Evolutionary conservation across 2,113 vertebrate genomes (phyloP).

Genomic region (Neofelis nebulosa): DNA sequence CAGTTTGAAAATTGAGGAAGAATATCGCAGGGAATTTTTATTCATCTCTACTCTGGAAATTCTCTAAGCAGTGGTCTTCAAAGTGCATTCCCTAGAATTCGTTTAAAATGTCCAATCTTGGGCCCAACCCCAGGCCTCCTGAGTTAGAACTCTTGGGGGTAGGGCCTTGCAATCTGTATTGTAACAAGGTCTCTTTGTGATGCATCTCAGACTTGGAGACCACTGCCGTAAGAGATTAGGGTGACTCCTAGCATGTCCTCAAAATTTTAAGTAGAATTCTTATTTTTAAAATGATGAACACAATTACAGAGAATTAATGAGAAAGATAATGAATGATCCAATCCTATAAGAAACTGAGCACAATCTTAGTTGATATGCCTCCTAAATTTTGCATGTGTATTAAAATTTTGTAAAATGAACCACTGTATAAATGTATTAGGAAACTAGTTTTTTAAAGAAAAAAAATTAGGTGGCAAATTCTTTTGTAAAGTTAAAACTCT

Average conservation of each 20-base stretch:
- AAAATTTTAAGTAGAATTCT: constrained; percentile 41
- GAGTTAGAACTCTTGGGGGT: neutral
- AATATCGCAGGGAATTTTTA: neutral
- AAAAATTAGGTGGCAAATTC: constrained; percentile 63
- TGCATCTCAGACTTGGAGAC: neutral
- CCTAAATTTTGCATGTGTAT: constrained; percentile 62
- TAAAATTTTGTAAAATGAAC: constrained; percentile 62
- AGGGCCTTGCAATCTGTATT: neutral
- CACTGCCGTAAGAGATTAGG: neutral
- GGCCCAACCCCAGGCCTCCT: neutral
- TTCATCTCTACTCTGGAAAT: neutral
- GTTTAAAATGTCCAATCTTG: neutral
- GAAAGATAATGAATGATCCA: constrained; percentile 44
- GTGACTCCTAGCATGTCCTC: neutral
- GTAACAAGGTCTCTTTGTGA: neutral
- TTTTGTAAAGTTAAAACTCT: constrained; percentile 74
- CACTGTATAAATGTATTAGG: constrained; percentile 40
- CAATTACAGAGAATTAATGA: constrained; percentile 45
- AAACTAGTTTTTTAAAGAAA: constrained; percentile 50
- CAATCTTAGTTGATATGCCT: constrained; percentile 11
- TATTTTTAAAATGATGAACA: constrained; percentile 53
- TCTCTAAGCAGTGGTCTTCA: neutral
- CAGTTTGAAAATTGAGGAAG: constrained; percentile 36
- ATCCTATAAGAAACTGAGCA: constrained; percentile 36
- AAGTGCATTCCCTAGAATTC: neutral